Evolutionary conservation across 2,888 invertebrate genomes (phyloP), one percentile per base, ranked within the genome.

Genomic region (Muschampia plurimacula): DNA sequence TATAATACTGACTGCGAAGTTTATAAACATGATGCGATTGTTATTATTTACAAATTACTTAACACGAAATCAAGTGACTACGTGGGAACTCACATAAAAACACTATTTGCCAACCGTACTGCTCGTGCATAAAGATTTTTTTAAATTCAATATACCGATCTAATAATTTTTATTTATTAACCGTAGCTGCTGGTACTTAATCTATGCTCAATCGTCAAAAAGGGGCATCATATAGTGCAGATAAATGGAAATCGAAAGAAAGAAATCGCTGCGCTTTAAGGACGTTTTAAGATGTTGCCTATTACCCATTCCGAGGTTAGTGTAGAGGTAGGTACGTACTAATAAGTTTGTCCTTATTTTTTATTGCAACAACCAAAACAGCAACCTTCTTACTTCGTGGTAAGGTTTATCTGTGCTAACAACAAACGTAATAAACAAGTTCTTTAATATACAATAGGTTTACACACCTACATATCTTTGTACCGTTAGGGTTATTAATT

Each of bases 291-390:
- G 80, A 81, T 82, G 80, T 78, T 76, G 83, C 36, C 57, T 82
- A n/a, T 69, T 73, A 72, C 82, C 83, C 2, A 69, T 82, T 46
- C 52, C 80, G 80, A 86, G 86, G 88, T 89, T 67, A 73, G 80
- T 79, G 64, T 66, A 65, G 59, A 46, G 39, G 60, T 39, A 44
- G 55, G 59, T 46, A 68, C 32, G 15, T 46, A 13, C 46, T 41
- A 28, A 22, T 57, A 32, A 64, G 15, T 52, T n/a, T 46, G 52
- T 64, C 66, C 62, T 67, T 62, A 70, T 52, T 73, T 74, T 73
- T 76, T 74, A 44, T 69, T 63, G 12, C 46, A 66, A 15, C 15
- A 67, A 62, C 52, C 52, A 52, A 52, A 46, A 46, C 4, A 52
- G 15, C 52, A 52, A 15, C 75, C 74, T 77, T 74, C 72, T 69